Base-by-base conservation (phyloP, 2,113 vertebrate genomes). In the Percopsis transmontana region DNA sequence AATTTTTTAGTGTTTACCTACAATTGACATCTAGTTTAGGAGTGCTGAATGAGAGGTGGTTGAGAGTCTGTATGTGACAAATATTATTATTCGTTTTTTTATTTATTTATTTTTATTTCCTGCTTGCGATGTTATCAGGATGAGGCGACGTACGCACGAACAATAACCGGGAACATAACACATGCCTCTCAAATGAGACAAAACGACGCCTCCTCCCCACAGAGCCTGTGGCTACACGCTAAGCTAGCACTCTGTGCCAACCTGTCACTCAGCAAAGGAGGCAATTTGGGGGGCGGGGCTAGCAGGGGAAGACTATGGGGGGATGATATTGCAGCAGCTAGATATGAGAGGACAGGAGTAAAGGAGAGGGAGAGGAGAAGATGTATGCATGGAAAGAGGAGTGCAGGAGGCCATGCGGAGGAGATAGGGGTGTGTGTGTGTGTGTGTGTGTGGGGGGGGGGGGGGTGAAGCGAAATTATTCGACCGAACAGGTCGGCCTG, bases 401-500 rank as follows among this genome's bases (percentile, higher is more conserved):
- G 16, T 9, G 54, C n/a, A 33, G 74, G 48, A 51, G n/a, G 45
- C 8, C 5, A 47, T 7, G 4, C 9, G 69, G 61, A 73, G 58
- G 62, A 53, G 66, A 65, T 59, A 55, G 47, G 27, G 41, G 70
- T 55, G n/a, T n/a, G n/a, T n/a, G n/a, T n/a, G n/a, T n/a, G n/a
- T n/a, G n/a, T n/a, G n/a, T n/a, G n/a, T 63, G 82, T 84, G 85
- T 81, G 83, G 78, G 55, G 68, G 70, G 72, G 18, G 63, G 24
- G 24, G 53, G 23, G 2, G 23, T 33, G 27, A 33, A 33, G 27
- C 5, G 69, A 87, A 84, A 85, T 90, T 88, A 85, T 81, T 82
- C 57, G 76, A 83, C 80, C 66, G 77, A 82, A 86, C 80, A 70
- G 78, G 77, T 72, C 76, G 70, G 78, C 62, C 47, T 70, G 62